Evolutionary conservation across 2,888 invertebrate species (phyloP).

Genomic region (Thereva nobilitata): DNA sequence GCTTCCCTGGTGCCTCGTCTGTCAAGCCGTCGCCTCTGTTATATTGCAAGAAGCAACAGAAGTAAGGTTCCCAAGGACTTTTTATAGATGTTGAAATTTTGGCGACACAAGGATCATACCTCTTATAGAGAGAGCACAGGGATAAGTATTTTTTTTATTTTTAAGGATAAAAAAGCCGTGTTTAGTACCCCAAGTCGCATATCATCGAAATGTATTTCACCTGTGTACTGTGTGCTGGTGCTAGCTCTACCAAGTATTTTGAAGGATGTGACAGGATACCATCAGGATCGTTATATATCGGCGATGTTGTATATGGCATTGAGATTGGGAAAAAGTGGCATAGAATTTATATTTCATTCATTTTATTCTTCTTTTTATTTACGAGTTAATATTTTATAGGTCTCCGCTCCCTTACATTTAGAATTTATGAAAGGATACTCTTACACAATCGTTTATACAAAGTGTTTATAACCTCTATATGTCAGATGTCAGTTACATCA

Average conservation of each 20-base stretch:
- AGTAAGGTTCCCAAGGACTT: too few species aligned
- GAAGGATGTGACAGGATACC: background rate
- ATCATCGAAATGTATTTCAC: slow-evolving; percentile 22
- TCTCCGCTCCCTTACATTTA: background rate
- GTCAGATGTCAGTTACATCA: slow-evolving; percentile 24
- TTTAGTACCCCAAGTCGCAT: slow-evolving; percentile 5
- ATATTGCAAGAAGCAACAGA: too few species aligned
- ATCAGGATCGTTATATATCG: slow-evolving; percentile 22
- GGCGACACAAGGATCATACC: too few species aligned
- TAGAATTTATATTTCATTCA: slow-evolving; percentile 32
- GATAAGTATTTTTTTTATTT: too few species aligned
- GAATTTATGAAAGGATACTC: background rate
- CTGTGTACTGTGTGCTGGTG: slow-evolving; percentile 2
- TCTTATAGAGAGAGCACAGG: too few species aligned
- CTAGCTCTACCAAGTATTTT: background rate
- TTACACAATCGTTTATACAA: slow-evolving; percentile 8
- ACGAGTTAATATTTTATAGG: slow-evolving; percentile 33
- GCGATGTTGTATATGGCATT: background rate
- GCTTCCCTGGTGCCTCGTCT: too few species aligned
- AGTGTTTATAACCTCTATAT: slow-evolving; percentile 23
- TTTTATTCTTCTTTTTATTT: slow-evolving; percentile 29
- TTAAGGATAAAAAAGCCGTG: too few species aligned
- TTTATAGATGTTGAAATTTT: too few species aligned
- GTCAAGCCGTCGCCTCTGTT: too few species aligned
- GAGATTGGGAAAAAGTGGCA: background rate